These are phyloP conservation scores for Rhagonycha fulva DNA, from an alignment of 2,888 invertebrate species.

Conservation along the genomic window DNA sequence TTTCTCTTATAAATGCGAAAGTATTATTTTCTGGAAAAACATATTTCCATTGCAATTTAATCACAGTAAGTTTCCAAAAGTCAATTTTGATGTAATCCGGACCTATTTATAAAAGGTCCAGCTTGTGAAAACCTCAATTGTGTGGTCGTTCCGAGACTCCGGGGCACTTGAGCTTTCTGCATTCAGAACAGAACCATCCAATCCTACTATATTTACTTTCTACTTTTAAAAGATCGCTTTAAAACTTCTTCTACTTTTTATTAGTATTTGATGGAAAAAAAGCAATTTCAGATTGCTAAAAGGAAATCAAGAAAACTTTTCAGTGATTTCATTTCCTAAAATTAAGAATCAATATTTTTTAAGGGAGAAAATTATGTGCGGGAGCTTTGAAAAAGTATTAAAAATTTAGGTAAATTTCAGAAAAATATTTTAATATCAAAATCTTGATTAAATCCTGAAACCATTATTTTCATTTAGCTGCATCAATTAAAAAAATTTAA, in stretches of 20 bases:
- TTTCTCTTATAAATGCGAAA: too few species aligned
- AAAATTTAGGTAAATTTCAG: background rate
- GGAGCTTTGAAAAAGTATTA: background rate
- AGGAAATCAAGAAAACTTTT: background rate
- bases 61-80: background rate
- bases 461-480: background rate
- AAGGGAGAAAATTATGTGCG: background rate
- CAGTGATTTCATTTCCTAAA: background rate
- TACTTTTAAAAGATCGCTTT: slow-evolving; percentile 22
- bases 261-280: background rate
- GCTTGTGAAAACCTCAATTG: slow-evolving; percentile 25
- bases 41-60: background rate
- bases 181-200: slow-evolving; percentile 29
- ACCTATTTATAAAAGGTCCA: slow-evolving; percentile 16
- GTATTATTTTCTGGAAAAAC: background rate
- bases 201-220: slow-evolving; percentile 27
- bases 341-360: background rate
- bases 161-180: slow-evolving; percentile 24
- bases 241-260: background rate
- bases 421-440: background rate
- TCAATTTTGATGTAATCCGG: slow-evolving; percentile 13
- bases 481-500: slow-evolving; percentile 15
- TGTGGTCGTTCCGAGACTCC: slow-evolving; percentile 20
- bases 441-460: background rate
- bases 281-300: background rate